These are phyloP conservation scores for Zaprionus ornatus DNA, from an alignment of 1,140 invertebrate genomes.

Conservation along the genomic window DNA sequence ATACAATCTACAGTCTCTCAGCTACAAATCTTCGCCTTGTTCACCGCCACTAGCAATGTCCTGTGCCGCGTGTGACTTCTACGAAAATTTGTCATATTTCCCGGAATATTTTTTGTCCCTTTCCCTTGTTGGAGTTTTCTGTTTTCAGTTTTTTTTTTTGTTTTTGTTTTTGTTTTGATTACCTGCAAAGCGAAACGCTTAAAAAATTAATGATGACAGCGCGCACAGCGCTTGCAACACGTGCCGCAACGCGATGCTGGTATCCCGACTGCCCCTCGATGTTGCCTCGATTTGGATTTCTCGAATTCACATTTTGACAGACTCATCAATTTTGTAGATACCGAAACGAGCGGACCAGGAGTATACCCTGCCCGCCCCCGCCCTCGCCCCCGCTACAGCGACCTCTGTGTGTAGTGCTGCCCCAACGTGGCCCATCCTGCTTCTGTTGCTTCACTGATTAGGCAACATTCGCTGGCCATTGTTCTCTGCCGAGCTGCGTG, in stretches of 20 bases:
- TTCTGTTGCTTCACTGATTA: slow-evolving; percentile 36
- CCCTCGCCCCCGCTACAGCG: no score
- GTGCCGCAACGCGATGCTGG: slow-evolving; percentile 46
- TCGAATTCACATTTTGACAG: slow-evolving; percentile 83
- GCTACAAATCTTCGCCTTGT: neutral
- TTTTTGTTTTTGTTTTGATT: slow-evolving; percentile 26
- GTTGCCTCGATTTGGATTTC: slow-evolving; percentile 26
- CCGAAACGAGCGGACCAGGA: slow-evolving; percentile 10
- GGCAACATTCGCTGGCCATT: slow-evolving; percentile 50
- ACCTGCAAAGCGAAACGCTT: slow-evolving; percentile 61
- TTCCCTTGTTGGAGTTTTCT: slow-evolving; percentile 7
- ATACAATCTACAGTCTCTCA: neutral
- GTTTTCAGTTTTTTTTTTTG: slow-evolving; percentile 21
- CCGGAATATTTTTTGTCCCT: slow-evolving; percentile 43
- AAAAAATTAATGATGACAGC: slow-evolving; percentile 81
- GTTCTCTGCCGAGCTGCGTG: slow-evolving; percentile 36
- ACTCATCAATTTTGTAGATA: slow-evolving; percentile 84
- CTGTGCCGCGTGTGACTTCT: slow-evolving; percentile 69
- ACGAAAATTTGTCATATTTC: slow-evolving; percentile 78
- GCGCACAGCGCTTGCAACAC: slow-evolving; percentile 56
- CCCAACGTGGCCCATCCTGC: neutral
- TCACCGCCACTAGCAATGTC: neutral
- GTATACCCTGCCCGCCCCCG: neutral
- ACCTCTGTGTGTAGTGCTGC: neutral
- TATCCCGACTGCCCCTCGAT: neutral